These are phyloP conservation scores for Xiphophorus hellerii DNA, from an alignment of 2,113 vertebrate genomes.

Conservation along the genomic window DNA sequence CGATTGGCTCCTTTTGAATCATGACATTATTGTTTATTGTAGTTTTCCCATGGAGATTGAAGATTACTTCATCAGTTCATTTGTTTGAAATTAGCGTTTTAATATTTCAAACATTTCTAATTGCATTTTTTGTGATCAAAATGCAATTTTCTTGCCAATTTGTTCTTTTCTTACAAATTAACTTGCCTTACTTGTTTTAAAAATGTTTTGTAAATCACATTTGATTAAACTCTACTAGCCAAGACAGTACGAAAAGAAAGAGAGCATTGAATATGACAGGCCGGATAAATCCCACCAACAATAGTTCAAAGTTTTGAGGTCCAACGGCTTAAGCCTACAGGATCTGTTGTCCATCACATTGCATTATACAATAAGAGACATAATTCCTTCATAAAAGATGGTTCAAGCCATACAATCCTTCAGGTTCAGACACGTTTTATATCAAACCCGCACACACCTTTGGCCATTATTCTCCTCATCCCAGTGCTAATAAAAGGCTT, in stretches of 20 bases:
- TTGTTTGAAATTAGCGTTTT: neutral
- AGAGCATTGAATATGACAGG: neutral
- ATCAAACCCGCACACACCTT: conserved; percentile 29
- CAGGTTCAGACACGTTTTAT: conserved; percentile 32
- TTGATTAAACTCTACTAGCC: neutral
- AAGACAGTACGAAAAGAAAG: neutral
- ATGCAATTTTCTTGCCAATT: neutral
- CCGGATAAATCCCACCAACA: neutral
- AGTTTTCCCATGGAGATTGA: neutral
- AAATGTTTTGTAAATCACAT: neutral
- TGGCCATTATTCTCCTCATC: conserved; percentile 17
- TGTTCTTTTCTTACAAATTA: neutral
- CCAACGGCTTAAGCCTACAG: neutral
- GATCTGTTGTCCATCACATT: neutral
- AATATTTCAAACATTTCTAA: neutral
- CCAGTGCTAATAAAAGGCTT: conserved; percentile 21
- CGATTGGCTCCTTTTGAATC: neutral
- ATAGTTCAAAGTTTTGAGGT: neutral
- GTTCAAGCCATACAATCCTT: neutral
- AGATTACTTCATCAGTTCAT: neutral
- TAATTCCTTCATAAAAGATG: neutral
- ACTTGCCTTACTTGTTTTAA: neutral
- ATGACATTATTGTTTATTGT: neutral
- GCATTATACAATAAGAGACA: neutral
- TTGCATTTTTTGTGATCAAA: neutral